Base-by-base conservation (phyloP, 2,113 vertebrate species). In the Oncorhynchus gorbuscha region DNA sequence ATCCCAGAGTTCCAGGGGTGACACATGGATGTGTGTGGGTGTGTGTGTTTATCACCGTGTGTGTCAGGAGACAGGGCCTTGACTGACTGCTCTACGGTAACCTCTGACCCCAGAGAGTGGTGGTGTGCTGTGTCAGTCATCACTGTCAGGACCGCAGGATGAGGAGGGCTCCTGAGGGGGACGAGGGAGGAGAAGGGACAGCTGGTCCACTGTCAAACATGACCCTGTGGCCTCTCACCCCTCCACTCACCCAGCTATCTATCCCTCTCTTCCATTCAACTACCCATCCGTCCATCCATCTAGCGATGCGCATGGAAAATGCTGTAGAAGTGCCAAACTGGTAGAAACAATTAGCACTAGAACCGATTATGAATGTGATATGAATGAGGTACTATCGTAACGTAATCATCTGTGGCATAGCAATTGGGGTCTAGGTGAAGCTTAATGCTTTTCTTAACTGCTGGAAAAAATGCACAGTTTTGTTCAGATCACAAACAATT, bases 401-500 rank as follows among this genome's bases (percentile, higher is more conserved):
- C 51, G 16, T 18, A 55, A 18, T 55, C 51, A 18, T 55, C 14
- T 18, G 51, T 55, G 51, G 51, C 16, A 55, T 55, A 18, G 16
- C 14, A 55, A 18, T 55, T 18, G 16, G 51, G 51, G 51, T 55
- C 51, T 55, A 55, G 51, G 51, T 55, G 12, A 55, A 55, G 51
- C 51, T 45, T 45, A 45, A 45, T 45, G 39, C 39, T 45, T 45
- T 45, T 11, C 39, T 45, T 45, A 85, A 81, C 68, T 26, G 22
- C 76, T 39, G 35, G 69, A 75, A 73, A 82, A 80, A 45, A 45
- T 68, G 51, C 28, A 73, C 51, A 77, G 71, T 81, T 80, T 82
- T 83, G 80, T 78, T 76, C 73, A 76, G 80, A 83, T 74, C 76
- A 87, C 83, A 87, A 85, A 87, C 83, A 83, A 87, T 84, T 82